Conservation (phyloP, 2,888 invertebrate genomes). For the Chesias legatella region DNA sequence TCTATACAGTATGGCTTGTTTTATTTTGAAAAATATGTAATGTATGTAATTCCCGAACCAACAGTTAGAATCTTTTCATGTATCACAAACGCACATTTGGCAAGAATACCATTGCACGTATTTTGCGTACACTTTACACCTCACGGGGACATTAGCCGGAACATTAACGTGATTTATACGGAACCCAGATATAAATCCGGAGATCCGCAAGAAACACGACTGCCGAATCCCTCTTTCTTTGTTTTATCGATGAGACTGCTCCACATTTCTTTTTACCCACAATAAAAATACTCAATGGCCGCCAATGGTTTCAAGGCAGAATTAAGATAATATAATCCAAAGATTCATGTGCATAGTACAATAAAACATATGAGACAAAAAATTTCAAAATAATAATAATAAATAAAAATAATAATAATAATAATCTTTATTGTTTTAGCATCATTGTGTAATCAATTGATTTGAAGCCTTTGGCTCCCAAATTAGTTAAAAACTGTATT, state of each 20-base stretch:
- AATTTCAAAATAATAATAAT: too few species aligned
- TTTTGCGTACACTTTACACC: slow-evolving; percentile 50
- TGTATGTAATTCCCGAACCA: too few species aligned
- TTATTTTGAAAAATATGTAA: too few species aligned
- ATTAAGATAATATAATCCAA: not conserved
- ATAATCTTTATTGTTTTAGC: too few species aligned
- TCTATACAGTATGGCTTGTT: too few species aligned
- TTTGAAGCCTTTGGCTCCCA: too few species aligned
- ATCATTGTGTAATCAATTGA: too few species aligned
- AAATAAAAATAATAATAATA: too few species aligned
- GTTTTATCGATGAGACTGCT: slow-evolving; percentile 33
- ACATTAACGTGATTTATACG: slow-evolving; percentile 68
- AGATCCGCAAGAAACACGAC: slow-evolving; percentile 48
- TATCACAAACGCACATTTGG: slow-evolving; percentile 23
- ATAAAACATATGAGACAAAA: too few species aligned
- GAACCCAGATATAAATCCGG: slow-evolving; percentile 57
- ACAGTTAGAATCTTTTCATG: too few species aligned
- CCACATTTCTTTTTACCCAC: slow-evolving; percentile 21
- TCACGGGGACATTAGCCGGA: slow-evolving; percentile 56
- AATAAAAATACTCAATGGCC: slow-evolving; percentile 15
- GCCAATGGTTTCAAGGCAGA: slow-evolving; percentile 4
- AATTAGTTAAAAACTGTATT: too few species aligned
- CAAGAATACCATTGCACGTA: slow-evolving; percentile 35
- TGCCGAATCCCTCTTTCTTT: slow-evolving; percentile 51
- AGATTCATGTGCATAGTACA: too few species aligned